These are phyloP conservation scores for Gymnodraco acuticeps DNA, from an alignment of 2,797 vertebrate genomes.

Conservation along the genomic window DNA sequence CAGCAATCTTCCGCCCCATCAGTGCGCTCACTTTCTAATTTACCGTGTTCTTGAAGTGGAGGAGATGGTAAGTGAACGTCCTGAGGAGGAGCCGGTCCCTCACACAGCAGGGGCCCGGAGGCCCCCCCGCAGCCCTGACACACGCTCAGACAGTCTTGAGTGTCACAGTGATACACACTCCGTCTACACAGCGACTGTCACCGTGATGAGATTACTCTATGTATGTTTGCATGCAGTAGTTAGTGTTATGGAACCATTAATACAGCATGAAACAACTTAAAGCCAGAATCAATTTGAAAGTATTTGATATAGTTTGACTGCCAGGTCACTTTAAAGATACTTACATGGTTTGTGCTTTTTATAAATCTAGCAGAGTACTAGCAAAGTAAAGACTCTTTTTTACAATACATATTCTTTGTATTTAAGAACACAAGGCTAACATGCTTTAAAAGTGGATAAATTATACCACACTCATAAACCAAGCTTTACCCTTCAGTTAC, in stretches of 20 bases:
- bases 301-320: neutral
- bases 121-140: slow-evolving; percentile 49
- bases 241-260: neutral
- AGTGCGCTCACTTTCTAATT: slow-evolving; percentile 71
- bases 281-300: neutral
- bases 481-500: neutral
- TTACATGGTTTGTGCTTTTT: neutral
- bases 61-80: slow-evolving; percentile 46
- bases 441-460: too few species aligned
- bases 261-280: neutral
- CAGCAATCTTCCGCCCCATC: slow-evolving; percentile 72
- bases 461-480: neutral
- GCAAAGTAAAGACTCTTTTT: too few species aligned
- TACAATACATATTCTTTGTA: too few species aligned
- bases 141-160: slow-evolving; percentile 34
- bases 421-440: too few species aligned
- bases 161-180: neutral
- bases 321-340: neutral
- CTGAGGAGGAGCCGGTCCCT: slow-evolving; percentile 28
- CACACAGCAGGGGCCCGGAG: slow-evolving; percentile 45
- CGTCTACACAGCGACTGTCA: neutral
- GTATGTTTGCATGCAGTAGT: neutral
- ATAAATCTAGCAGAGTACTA: too few species aligned
- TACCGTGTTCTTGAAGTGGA: slow-evolving; percentile 54
- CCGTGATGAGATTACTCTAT: neutral